Evolutionary conservation across 2,888 invertebrate genomes (phyloP), one percentile per base, ranked within the genome.

Genomic region (Lamellibrachia columna): DNA sequence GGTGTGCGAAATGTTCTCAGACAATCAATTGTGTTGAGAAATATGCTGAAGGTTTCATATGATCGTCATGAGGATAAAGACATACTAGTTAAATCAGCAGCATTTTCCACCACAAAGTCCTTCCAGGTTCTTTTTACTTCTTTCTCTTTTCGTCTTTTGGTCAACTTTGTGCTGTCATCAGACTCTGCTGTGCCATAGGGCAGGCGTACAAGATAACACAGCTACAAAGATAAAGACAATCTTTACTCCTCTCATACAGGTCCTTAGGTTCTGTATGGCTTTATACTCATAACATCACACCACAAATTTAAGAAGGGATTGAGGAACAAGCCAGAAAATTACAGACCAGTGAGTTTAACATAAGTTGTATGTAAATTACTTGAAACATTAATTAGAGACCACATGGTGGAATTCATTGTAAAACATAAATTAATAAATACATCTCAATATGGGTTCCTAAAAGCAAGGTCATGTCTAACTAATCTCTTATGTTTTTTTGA

Each of bases 1-100:
- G 40, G 40, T 40, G 40, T 40, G 40, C 40, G 40, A 40, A 40
- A 40, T 40, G 40, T 40, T 40, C 40, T 40, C 40, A 40, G 40
- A 40, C 40, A 40, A 40, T 40, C 40, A 40, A 58, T 7, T 11
- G 8, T 58, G 15, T 58, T 11, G 58, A 11, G 8, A 58, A 58
- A 11, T 58, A 58, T 58, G 58, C 15, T 8, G 8, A 58, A 58
- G 2, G 15, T 58, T 11, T 58, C 3, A 58, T 58, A 58, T 15
- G 22, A 22, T 15, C 15, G 22, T 75, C 22, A 40, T 40, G 40
- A 75, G 22, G 22, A 4, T 22, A 11, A 75, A 75, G 75, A 75
- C 75, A 15, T 75, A 75, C 75, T 75, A 22, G 75, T 75, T 75
- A 75, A 75, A 75, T 75, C 75, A 75, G 75, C 75, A 75, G 75